Evolutionary conservation across 2,797 vertebrate species (phyloP).

Genomic region (Enteromius radiatus): DNA sequence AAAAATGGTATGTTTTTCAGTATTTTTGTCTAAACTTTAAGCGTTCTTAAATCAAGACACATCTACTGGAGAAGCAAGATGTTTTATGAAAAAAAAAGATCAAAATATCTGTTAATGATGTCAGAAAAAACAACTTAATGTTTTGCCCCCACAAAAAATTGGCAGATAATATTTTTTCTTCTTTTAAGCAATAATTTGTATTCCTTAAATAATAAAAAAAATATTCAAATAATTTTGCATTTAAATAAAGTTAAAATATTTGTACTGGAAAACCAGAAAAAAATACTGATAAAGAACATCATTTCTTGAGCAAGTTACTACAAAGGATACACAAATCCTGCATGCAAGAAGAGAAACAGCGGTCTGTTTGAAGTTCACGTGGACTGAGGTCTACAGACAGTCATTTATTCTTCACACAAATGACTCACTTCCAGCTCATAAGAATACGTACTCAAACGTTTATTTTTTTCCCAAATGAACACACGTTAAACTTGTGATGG

Average conservation of each 20-base stretch:
- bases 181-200: not conserved
- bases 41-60: not conserved
- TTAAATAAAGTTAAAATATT: not conserved
- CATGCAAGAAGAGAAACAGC: not conserved
- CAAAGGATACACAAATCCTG: not conserved
- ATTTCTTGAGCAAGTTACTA: not conserved
- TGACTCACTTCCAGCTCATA: not conserved
- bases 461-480: constrained; percentile 64
- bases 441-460: constrained; percentile 65
- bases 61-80: not conserved
- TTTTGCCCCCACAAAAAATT: not conserved
- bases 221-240: not conserved
- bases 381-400: not conserved
- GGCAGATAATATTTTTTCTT: too few relatives aligned
- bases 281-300: not conserved
- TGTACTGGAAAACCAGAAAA: not conserved
- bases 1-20: too few relatives aligned
- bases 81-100: not conserved
- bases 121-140: too few relatives aligned
- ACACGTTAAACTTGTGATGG: constrained; percentile 73
- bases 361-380: not conserved
- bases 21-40: not conserved
- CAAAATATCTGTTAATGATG: not conserved
- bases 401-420: not conserved
- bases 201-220: not conserved